These are phyloP conservation scores for Aegypius monachus DNA, from an alignment of 2,113 vertebrate genomes.

Conservation along the genomic window DNA sequence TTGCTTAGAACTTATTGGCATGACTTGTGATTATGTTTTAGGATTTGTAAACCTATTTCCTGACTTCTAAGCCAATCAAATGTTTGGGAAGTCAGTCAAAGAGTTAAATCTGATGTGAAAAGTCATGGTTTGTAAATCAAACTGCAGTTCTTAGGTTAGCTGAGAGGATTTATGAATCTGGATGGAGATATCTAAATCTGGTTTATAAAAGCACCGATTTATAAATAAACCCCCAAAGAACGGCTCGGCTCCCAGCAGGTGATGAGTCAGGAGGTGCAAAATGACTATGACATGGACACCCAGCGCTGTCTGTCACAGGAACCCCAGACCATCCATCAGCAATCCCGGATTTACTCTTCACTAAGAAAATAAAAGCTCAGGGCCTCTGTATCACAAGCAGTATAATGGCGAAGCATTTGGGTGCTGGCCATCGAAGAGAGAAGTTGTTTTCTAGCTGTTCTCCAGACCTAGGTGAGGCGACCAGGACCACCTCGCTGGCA, in stretches of 20 bases:
- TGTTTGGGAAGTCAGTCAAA: slow-evolving; percentile 29
- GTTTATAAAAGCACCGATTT: slow-evolving; percentile 30
- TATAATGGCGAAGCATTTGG: accelerated
- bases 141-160: slow-evolving; percentile 12
- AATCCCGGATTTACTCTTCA: background rate
- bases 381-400: background rate
- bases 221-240: background rate
- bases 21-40: slow-evolving; percentile 20
- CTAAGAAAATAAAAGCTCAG: background rate
- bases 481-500: background rate
- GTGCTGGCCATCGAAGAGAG: background rate
- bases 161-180: slow-evolving; percentile 58
- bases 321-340: background rate
- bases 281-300: background rate
- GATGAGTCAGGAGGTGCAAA: background rate
- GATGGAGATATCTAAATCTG: slow-evolving; percentile 46
- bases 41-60: slow-evolving; percentile 50
- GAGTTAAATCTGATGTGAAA: slow-evolving; percentile 53
- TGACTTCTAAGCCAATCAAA: slow-evolving; percentile 46
- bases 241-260: background rate
- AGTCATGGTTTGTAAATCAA: slow-evolving; percentile 58
- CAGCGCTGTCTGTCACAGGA: accelerated
- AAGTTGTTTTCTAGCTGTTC: background rate
- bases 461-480: background rate
- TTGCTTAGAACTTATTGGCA: background rate